Evolutionary conservation across 2,797 vertebrate species (phyloP), one percentile per base, ranked within the genome.

Genomic region (Acipenser oxyrinchus): DNA sequence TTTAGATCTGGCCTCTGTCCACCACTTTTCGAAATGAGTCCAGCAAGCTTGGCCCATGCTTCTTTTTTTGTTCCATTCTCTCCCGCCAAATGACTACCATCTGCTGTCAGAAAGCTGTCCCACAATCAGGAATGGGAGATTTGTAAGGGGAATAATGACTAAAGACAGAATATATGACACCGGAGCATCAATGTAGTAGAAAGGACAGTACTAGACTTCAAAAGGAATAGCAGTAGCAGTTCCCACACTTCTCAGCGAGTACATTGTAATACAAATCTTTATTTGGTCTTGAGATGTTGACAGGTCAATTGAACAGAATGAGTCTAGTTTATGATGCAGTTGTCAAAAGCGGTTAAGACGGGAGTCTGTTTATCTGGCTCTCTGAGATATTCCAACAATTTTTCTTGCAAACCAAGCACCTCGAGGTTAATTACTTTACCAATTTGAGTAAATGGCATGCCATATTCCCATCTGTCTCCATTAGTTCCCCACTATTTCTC

Each of bases 341-440:
- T 93, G 92, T 93, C 90, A 91, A 89, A 91, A 88, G 78, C 87
- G 87, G 88, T 93, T 93, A 93, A 89, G 88, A 88, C 82, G 79
- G n/a, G 87, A 90, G 90, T 93, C 91, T 92, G 90, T 92, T 92
- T 91, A 92, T 81, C 89, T 76, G 76, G 87, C 73, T 81, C 87
- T 84, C 85, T 84, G 84, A 89, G 86, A 90, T 89, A 89, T 88
- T 91, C 86, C 81, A 88, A 89, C 87, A 89, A 88, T 91, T 90
- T 91, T 91, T 91, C 90, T 89, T 90, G 83, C 88, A 88, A 91
- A 91, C 89, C 88, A 69, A 88, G 88, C 88, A 92, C 91, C 91
- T 92, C 90, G 88, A 91, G 92, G 92, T 93, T 93, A 93, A 93
- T 93, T 93, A 92, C 90, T 92, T 92, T 88, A 92, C 90, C 92